Conservation (phyloP, 2,113 vertebrate species). For the Cephalopholis sonnerati region DNA sequence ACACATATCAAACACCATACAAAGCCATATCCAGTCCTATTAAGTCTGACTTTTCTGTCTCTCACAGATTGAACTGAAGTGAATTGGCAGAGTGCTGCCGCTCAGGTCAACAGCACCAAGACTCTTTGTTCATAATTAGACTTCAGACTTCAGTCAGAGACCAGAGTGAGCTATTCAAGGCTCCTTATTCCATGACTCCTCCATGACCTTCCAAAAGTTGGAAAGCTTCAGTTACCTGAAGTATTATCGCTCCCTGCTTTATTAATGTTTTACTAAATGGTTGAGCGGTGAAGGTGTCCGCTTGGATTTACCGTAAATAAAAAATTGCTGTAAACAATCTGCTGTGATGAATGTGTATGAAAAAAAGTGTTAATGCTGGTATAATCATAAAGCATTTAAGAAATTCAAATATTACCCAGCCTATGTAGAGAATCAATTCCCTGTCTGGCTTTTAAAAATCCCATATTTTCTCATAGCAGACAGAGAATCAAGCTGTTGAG, state of each 20-base stretch:
- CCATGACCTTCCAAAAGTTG: constrained; percentile 21
- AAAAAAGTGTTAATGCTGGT: not conserved
- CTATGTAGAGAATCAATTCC: not conserved
- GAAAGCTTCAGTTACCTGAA: not conserved
- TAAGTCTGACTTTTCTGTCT: constrained; percentile 4
- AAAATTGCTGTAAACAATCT: not conserved
- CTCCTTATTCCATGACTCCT: constrained; percentile 16
- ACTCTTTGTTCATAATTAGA: constrained; percentile 42
- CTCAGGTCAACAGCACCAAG: constrained; percentile 36
- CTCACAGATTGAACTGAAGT: constrained; percentile 13
- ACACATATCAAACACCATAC: not conserved
- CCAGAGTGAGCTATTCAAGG: constrained; percentile 17
- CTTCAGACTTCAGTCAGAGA: constrained; percentile 38
- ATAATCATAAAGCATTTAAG: not conserved
- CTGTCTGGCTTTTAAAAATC: constrained; percentile 5
- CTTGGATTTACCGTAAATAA: not conserved
- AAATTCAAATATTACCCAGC: not conserved
- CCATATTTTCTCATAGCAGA: constrained; percentile 3
- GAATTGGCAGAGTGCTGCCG: constrained; percentile 1
- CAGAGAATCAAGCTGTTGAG: not conserved
- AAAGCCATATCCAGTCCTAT: constrained; percentile 17
- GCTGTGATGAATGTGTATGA: not conserved
- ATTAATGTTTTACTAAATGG: constrained; percentile 12
- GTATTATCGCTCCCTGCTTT: not conserved
- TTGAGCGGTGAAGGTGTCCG: constrained; percentile 1